Percentiles rank a stretch among this genome's conserved stretches.
Conservation (phyloP, 2,113 vertebrate species). For the Chlamydotis undulata region DNA sequence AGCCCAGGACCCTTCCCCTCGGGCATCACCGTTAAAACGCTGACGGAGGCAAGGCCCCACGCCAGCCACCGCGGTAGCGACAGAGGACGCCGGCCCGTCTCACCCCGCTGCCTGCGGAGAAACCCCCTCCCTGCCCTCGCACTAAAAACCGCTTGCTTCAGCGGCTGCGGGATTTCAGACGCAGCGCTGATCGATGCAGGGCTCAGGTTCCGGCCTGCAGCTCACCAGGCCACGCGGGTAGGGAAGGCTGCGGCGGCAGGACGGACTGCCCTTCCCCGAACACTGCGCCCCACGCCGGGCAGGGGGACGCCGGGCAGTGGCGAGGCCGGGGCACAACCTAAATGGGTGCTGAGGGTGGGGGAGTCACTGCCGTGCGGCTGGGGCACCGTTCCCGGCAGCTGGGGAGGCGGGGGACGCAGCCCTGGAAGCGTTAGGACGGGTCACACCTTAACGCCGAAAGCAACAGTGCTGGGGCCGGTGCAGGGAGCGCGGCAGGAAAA, state of each 20-base stretch:
- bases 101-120: neutral
- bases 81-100: conserved; percentile 5
- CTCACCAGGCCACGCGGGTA: conserved; percentile 17
- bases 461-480: neutral
- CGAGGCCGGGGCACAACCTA: neutral
- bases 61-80: neutral
- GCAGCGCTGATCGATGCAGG: conserved; percentile 46
- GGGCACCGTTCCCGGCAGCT: neutral
- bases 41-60: neutral
- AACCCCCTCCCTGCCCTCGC: neutral
- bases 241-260: conserved; percentile 6
- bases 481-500: conserved; percentile 43
- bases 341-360: neutral
- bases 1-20: neutral
- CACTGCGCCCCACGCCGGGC: rapidly evolving
- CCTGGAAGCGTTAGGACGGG: neutral
- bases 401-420: neutral
- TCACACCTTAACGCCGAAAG: conserved; percentile 15
- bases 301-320: neutral
- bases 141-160: conserved; percentile 60
- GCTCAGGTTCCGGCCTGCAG: conserved; percentile 46
- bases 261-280: neutral
- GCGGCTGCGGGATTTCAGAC: conserved; percentile 57
- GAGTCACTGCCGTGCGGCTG: neutral
- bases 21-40: rapidly evolving